Evolutionary conservation across 2,797 vertebrate species (phyloP).

Genomic region (Lates japonicus): DNA sequence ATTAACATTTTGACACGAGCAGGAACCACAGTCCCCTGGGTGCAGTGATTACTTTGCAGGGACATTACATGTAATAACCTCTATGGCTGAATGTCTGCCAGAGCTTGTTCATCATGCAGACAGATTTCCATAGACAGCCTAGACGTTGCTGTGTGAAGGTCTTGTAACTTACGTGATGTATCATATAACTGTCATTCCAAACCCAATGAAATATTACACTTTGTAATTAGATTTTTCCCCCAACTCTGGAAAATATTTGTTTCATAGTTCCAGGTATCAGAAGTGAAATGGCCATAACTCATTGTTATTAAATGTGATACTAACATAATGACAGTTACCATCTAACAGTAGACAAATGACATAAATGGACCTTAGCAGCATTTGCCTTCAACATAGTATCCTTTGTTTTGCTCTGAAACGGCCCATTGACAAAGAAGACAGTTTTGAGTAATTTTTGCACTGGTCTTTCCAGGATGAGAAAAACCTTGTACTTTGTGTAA

Average conservation of each 20-base stretch:
- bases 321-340: not conserved
- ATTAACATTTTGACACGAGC: conserved; percentile 59
- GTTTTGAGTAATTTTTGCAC: conserved; percentile 7
- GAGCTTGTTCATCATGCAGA: conserved; percentile 53
- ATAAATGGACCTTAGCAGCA: not conserved
- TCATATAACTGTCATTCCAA: conserved; percentile 24
- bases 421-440: not conserved
- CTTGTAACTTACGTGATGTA: not conserved
- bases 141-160: conserved; percentile 9
- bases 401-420: conserved; percentile 9
- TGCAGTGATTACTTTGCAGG: conserved; percentile 67
- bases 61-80: conserved; percentile 68
- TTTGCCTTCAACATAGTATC: not conserved
- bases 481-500: not conserved
- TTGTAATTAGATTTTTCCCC: not conserved
- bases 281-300: not conserved
- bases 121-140: conserved; percentile 16
- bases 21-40: conserved; percentile 58
- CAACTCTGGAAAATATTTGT: not conserved
- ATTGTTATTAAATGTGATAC: conserved; percentile 1
- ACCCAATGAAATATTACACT: conserved; percentile 5
- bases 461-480: conserved; percentile 8
- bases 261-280: not conserved
- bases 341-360: conserved; percentile 4
- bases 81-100: conserved; percentile 56